Evolutionary conservation across 2,888 invertebrate species (phyloP), one percentile per base, ranked within the genome.

Genomic region (Eristalis tenax): DNA sequence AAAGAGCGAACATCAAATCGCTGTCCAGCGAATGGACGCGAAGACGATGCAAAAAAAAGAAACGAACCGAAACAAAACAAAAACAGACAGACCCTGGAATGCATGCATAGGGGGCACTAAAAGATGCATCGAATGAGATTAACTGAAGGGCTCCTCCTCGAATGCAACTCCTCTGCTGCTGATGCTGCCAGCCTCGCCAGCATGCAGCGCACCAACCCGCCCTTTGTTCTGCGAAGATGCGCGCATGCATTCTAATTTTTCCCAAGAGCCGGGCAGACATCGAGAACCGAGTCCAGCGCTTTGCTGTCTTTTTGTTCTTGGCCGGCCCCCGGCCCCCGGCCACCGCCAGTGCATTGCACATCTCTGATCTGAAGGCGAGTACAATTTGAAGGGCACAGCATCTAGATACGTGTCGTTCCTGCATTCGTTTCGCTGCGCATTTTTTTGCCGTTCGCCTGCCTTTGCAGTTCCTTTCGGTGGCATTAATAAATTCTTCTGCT

Each of bases 161-260:
- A 70, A 86, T 86, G 86, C 86, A 82, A 66, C 78, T 81, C 69
- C 22, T 13, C 57, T 15, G 28, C 28, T 61, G 23, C 10, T 15
- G 63, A 35, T 64, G 63, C 63, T 26, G 63, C 28, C 18, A 32
- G 59, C 22, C 22, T 63, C 63, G 13, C 35, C 73, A 18, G n/a
- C 61, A 69, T 32, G 32, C 28, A 28, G 28, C 28, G 28, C 32
- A 23, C 63, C 57, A 40, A 43, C 38, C 59, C 40, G 40, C 75
- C 65, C 83, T 83, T 87, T 87, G 83, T 87, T 83, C 50, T 4
- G 76, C 68, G 50, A 76, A 80, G 82, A 80, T 87, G 83, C 83
- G 83, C 83, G 79, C 83, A 87, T 87, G 87, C 87, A 83, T 87
- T 83, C 87, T 83, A 87, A 87, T 83, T 83, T 83, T 76, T 83